Percentiles rank a stretch among this genome's conserved stretches.
Conservation (phyloP, 2,113 vertebrate species). For the Thamnophis sirtalis region DNA sequence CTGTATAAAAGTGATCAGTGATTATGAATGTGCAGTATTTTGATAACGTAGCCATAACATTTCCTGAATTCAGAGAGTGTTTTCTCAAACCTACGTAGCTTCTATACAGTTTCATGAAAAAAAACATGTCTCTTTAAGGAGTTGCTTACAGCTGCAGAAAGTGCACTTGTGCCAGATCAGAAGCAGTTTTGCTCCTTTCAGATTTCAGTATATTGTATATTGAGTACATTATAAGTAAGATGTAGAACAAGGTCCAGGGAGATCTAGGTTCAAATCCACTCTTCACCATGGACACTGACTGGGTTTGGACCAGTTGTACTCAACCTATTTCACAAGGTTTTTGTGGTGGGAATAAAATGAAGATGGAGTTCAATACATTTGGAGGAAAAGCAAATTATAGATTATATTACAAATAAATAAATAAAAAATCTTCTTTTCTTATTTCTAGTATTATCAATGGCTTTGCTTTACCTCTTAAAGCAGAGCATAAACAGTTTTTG, state of each 20-base stretch:
- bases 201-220: not conserved
- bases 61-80: not conserved
- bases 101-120: not conserved
- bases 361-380: not conserved
- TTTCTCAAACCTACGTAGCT: not conserved
- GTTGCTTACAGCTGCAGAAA: not conserved
- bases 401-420: not conserved
- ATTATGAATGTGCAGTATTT: not conserved
- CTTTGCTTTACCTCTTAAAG: conserved; percentile 98
- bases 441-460: conserved; percentile 97
- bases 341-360: not conserved
- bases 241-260: not conserved
- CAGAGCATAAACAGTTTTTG: conserved; percentile 99
- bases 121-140: not conserved
- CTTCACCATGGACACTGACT: not conserved
- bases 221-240: not conserved
- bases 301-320: not conserved
- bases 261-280: not conserved
- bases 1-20: not conserved
- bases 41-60: not conserved
- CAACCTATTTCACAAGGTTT: not conserved
- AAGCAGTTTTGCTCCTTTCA: not conserved
- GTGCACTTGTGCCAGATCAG: not conserved
- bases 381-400: not conserved
- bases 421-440: conserved; percentile 51